These are phyloP conservation scores for Andrena hattorfiana DNA, from an alignment of 2,888 invertebrate genomes.

Conservation along the genomic window DNA sequence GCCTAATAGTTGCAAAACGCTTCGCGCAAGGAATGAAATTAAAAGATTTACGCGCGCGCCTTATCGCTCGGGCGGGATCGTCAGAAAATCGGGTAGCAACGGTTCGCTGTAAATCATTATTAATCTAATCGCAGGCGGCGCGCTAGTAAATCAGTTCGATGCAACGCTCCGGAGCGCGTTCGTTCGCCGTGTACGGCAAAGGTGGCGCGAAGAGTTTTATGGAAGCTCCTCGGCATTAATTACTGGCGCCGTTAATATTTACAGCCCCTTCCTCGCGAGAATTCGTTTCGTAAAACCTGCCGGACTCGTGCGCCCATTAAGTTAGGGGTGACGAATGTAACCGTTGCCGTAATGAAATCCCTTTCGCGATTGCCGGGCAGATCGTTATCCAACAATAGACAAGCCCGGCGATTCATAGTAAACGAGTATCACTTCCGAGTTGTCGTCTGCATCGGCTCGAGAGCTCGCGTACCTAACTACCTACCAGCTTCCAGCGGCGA, in stretches of 20 bases:
- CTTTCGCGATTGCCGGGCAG: conserved; percentile 48
- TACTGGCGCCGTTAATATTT: neutral
- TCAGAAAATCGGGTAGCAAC: neutral
- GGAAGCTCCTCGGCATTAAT: neutral
- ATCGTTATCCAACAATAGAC: conserved; percentile 57
- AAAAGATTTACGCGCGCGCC: neutral
- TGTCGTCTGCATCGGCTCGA: conserved; percentile 32
- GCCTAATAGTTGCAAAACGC: conserved; percentile 3
- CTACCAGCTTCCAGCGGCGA: conserved; percentile 60
- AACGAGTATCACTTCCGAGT: conserved; percentile 68
- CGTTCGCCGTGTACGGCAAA: neutral
- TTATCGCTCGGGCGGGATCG: neutral
- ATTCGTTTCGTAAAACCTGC: conserved; percentile 21
- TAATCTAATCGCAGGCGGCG: neutral
- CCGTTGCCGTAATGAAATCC: conserved; percentile 41
- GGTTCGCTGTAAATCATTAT: neutral
- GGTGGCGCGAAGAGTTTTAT: neutral
- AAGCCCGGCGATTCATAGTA: conserved; percentile 26
- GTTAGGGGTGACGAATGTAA: conserved; percentile 14
- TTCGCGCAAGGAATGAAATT: conserved; percentile 8
- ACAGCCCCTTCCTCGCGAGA: conserved; percentile 4
- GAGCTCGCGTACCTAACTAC: conserved; percentile 35
- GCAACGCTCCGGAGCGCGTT: neutral
- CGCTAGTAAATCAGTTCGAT: neutral
- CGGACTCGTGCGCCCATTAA: conserved; percentile 23